Base-by-base conservation (phyloP, 2,797 vertebrate genomes). In the Rhyacichthys aspro region DNA sequence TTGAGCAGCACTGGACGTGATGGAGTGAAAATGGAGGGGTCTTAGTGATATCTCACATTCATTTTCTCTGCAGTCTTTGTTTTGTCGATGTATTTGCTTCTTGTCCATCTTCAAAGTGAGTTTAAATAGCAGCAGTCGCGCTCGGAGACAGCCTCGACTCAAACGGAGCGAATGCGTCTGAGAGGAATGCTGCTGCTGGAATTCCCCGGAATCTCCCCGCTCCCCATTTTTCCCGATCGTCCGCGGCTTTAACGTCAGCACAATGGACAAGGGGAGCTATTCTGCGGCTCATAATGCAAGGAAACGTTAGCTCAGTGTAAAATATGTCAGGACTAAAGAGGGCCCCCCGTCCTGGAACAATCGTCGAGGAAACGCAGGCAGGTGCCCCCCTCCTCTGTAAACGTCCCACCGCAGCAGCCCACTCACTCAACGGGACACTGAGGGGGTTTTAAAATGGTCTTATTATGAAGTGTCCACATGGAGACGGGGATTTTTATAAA, bases 361-460 rank as follows among this genome's bases (percentile, higher is more conserved):
- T 89, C 70, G 49, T 76, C 1, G 42, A 76, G 88, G 86, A 89
- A 90, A 63, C 80, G 0, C 32, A 74, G 72, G 79, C 87, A 87
- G 87, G 87, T 88, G 85, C 84, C 85, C 83, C 72, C 80, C 80
- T 88, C 78, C 82, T 87, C 79, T 80, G 63, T 78, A 86, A 90
- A 90, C 82, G 88, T 85, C 78, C 82, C 44, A 49, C 61, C 15
- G 67, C 37, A 8, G 1, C 49, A 55, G 65, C 48, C 43, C 16
- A 59, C 68, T 56, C 55, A 55, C 63, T 55, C 68, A 43, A 41
- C 38, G 23, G 34, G 33, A 58, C 57, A 67, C 23, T n/a, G 69
- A 55, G 5, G 43, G 48, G 70, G 65, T 74, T 73, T 76, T 63
- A 80, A 72, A 72, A 44, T 60, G 70, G 19, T 23, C 19, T 23